Conservation (phyloP, 2,113 vertebrate species). For the Cyanoderma ruficeps region DNA sequence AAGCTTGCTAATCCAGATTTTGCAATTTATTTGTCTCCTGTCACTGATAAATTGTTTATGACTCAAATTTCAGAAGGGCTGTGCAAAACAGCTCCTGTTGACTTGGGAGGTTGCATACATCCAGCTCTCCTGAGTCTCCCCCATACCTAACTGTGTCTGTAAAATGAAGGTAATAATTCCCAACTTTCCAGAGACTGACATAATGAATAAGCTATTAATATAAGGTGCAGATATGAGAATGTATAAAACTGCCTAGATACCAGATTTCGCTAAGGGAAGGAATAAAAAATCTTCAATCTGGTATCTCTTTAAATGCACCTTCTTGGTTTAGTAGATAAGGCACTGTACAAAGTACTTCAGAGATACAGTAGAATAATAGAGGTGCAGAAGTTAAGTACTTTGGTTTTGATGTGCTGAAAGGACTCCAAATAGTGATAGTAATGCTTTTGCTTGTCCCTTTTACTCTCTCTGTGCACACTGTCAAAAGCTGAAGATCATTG, state of each 20-base stretch:
- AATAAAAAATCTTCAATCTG: background rate
- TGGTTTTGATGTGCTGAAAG: background rate
- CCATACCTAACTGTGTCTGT: background rate
- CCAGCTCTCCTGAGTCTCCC: background rate
- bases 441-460: background rate
- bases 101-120: background rate
- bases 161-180: background rate
- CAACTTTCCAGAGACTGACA: background rate
- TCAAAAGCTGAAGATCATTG: background rate
- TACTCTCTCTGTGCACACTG: background rate
- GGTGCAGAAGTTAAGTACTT: background rate
- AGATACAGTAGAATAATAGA: background rate
- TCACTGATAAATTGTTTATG: background rate
- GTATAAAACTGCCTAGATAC: background rate
- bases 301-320: background rate
- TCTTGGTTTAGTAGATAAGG: background rate
- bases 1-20: background rate
- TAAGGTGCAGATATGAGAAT: background rate
- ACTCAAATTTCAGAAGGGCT: background rate
- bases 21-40: background rate
- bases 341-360: background rate
- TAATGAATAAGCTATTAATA: background rate
- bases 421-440: background rate
- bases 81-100: background rate
- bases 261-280: background rate